These are phyloP conservation scores for Copidosoma floridanum DNA, from an alignment of 1,140 invertebrate genomes.

Conservation along the genomic window DNA sequence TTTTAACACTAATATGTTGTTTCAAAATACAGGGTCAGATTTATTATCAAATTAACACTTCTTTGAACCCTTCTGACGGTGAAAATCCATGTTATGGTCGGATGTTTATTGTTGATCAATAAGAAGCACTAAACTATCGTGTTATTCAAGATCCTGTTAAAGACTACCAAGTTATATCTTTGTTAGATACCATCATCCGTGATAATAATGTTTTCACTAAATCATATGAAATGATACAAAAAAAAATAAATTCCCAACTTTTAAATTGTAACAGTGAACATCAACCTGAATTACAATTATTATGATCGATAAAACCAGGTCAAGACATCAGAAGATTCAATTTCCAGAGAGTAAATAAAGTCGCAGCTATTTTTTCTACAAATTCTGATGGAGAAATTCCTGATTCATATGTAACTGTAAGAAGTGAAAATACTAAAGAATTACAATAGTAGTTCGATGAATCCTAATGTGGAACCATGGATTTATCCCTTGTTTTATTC, in stretches of 20 bases:
- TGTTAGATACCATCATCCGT: neutral
- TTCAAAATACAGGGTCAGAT: no score
- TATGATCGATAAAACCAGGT: neutral
- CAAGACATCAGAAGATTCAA: neutral
- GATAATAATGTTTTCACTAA: neutral
- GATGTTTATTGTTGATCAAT: constrained; percentile 26
- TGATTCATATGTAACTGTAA: constrained; percentile 13
- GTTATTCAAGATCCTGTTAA: neutral
- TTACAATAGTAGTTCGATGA: constrained; percentile 1
- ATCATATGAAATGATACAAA: neutral
- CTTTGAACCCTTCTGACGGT: constrained; percentile 18
- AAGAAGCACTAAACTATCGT: constrained; percentile 14
- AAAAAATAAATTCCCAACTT: neutral
- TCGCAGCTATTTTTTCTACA: neutral
- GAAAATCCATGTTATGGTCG: constrained; percentile 20
- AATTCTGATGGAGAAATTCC: constrained; percentile 2
- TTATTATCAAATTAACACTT: constrained; percentile 26
- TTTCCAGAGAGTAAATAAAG: neutral
- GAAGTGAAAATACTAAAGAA: constrained; percentile 13
- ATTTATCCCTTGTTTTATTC: constrained; percentile 13
- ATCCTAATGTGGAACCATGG: constrained; percentile 15
- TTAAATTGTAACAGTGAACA: neutral
- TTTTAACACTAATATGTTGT: no score
- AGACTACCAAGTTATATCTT: neutral
- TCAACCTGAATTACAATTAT: neutral